Percentiles rank a stretch among this genome's conserved stretches.
Conservation (phyloP, 2,888 invertebrate species). For the Agonum fuliginosum region DNA sequence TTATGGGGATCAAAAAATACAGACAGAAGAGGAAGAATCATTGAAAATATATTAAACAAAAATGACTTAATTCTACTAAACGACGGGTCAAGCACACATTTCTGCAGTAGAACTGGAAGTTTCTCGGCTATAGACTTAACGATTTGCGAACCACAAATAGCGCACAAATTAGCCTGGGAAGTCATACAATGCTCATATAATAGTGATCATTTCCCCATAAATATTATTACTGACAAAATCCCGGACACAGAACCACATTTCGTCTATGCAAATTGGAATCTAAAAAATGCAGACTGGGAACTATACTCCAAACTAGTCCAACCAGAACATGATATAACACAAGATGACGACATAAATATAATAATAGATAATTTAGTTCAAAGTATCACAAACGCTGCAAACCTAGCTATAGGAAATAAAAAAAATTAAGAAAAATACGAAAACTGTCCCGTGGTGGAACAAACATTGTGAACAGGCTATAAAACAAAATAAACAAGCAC, state of each 20-base stretch:
- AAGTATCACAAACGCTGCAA: background rate
- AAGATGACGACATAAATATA: background rate
- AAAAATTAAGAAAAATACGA: background rate
- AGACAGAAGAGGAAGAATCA: background rate
- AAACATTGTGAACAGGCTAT: background rate
- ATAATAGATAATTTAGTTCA: background rate
- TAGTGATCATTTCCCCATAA: no score
- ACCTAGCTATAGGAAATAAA: background rate
- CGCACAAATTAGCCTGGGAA: background rate
- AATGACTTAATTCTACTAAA: background rate
- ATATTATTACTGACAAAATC: no score
- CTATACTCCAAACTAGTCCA: no score
- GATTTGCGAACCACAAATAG: background rate
- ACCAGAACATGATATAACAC: no score
- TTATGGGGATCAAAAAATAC: background rate
- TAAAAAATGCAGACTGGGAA: no score
- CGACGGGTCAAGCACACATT: background rate
- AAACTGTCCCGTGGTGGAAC: constrained; percentile 39
- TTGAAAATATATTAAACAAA: background rate
- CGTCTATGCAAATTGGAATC: no score
- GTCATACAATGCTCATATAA: no score
- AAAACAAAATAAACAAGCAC: background rate
- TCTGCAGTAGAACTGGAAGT: background rate
- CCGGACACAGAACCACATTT: no score
- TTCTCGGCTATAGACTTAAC: background rate